Conservation (phyloP, 1,140 invertebrate species). For the Hormaphis cornu region DNA sequence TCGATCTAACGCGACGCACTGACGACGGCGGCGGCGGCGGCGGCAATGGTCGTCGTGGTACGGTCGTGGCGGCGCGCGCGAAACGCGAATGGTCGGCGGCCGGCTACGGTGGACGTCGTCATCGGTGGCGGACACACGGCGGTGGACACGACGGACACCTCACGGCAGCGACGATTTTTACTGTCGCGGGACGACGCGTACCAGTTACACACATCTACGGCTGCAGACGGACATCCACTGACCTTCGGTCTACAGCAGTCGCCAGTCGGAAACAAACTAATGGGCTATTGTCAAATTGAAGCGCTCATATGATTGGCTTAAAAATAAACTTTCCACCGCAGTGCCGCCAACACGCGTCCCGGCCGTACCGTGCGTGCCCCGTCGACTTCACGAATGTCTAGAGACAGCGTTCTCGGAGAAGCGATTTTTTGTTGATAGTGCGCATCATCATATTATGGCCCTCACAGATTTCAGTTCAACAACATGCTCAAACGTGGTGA, state of each 20-base stretch:
- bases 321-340: constrained; percentile 33
- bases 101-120: constrained; percentile 1
- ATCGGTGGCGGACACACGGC: not conserved
- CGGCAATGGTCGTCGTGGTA: no score
- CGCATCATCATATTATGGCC: no score
- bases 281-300: constrained; percentile 34
- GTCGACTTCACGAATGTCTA: not conserved
- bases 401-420: no score
- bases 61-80: not conserved
- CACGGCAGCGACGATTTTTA: constrained; percentile 29
- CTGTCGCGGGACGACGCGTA: not conserved
- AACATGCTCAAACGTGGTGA: no score
- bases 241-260: constrained; percentile 34
- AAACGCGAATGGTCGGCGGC: constrained; percentile 10
- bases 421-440: no score
- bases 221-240: constrained; percentile 29
- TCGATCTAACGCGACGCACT: constrained; percentile 20
- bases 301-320: constrained; percentile 34
- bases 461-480: no score
- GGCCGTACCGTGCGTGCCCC: not conserved
- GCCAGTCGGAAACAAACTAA: constrained; percentile 34
- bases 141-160: not conserved
- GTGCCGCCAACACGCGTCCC: constrained; percentile 16
- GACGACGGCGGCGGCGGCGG: not conserved
- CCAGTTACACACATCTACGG: constrained; percentile 9